Conservation (phyloP, 1,140 invertebrate species). For the Nymphalis io region DNA sequence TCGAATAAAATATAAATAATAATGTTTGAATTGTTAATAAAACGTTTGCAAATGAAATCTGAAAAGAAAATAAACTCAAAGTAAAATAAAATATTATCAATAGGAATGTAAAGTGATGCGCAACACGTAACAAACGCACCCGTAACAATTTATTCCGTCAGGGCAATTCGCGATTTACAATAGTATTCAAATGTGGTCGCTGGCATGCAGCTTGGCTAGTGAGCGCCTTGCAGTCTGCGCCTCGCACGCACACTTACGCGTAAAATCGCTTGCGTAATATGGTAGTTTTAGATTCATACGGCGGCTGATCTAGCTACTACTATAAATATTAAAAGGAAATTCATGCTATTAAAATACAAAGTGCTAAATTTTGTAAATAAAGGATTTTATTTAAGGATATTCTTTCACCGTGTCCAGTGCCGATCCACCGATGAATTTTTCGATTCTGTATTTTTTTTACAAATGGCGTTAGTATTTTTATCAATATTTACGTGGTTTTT, state of each 20-base stretch:
- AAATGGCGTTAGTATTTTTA: no score
- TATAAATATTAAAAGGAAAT: no score
- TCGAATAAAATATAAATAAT: no score
- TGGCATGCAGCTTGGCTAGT: conserved; percentile 27
- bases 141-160: conserved; percentile 9
- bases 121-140: conserved; percentile 1
- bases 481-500: no score
- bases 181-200: conserved; percentile 21
- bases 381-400: no score
- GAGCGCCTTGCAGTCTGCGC: conserved; percentile 41
- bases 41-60: no score
- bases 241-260: conserved; percentile 26
- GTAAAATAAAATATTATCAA: not conserved
- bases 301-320: not conserved
- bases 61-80: not conserved
- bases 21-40: no score
- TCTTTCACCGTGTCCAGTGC: no score
- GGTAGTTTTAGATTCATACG: not conserved
- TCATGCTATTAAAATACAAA: no score
- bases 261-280: conserved; percentile 29
- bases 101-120: conserved; percentile 19
- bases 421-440: no score
- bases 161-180: conserved; percentile 8
- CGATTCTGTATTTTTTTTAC: no score
- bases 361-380: no score